These are phyloP conservation scores for Phrynocephalus vlangalii DNA, from an alignment of 2,797 vertebrate species.

Conservation along the genomic window DNA sequence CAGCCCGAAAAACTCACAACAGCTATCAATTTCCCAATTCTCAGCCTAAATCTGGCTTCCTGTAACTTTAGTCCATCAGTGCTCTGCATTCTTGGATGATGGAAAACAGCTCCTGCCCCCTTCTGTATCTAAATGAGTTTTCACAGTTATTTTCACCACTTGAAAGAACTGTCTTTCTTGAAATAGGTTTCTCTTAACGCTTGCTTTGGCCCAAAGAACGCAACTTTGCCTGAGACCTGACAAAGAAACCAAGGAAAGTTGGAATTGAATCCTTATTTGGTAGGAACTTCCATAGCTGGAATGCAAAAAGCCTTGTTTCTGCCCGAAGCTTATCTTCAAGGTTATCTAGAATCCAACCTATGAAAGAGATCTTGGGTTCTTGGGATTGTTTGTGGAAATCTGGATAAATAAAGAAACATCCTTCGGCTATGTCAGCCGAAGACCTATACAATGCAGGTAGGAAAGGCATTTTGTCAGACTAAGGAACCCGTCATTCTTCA, in stretches of 20 bases:
- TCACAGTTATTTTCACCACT: too few species aligned
- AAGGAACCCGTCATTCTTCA: background rate
- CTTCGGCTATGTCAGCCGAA: background rate
- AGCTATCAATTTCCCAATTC: too few species aligned
- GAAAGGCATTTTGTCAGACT: background rate
- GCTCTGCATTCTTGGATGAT: too few species aligned
- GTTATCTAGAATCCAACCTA: background rate
- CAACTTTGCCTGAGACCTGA: background rate
- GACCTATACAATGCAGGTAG: background rate
- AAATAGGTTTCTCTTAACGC: too few species aligned
- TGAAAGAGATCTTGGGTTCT: background rate
- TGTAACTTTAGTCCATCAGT: too few species aligned
- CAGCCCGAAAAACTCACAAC: too few species aligned
- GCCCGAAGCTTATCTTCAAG: background rate
- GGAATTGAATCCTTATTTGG: background rate
- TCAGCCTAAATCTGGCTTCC: too few species aligned
- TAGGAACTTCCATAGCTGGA: background rate
- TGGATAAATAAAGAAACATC: background rate
- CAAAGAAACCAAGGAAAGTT: background rate
- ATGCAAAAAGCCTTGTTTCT: background rate
- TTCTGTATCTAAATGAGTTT: too few species aligned
- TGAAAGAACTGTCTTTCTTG: too few species aligned
- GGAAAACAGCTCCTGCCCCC: too few species aligned
- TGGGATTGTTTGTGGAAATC: background rate
- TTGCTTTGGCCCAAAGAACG: background rate